Evolutionary conservation across 2,797 vertebrate genomes (phyloP), one percentile per base, ranked within the genome.

Genomic region (Pseudopleuronectes americanus): DNA sequence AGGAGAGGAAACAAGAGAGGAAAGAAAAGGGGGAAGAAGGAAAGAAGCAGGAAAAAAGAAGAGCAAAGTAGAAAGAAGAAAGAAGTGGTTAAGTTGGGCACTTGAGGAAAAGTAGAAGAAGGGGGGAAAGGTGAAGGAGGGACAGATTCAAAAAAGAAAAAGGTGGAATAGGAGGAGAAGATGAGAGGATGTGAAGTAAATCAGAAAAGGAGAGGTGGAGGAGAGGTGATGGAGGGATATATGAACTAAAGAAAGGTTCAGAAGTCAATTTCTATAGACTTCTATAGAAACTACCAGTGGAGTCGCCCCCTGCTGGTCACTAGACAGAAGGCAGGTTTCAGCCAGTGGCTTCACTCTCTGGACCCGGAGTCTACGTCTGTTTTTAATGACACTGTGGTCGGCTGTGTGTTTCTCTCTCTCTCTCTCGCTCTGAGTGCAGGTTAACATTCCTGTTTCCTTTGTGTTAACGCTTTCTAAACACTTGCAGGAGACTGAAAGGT

Each of bases 401-500:
- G 9, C 36, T 38, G 7, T 31, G 28, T 31, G 6, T 28, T 3
- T 36, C 2, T 33, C 8, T 38, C 9, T 55, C 45, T 51, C 21
- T 56, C 51, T 60, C 57, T 58, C 12, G 4, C 62, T 61, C 24
- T 26, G 21, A 73, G 54, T 48, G 47, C 60, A 78, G 60, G 66
- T 84, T 61, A 82, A 84, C 68, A 69, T 64, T 66, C 38, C 57
- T 3, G 45, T 59, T 45, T 75, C 45, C 71, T 83, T 83, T 68
- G 70, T 79, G 76, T 70, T 76, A 84, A 76, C 60, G 68, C 62
- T 63, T 79, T 47, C 71, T 71, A 45, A 45, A 45, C 43, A 45
- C 4, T 12, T 41, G 10, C 14, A 56, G 56, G 63, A 61, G 64
- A 68, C 71, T 59, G 24, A 90, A 88, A 85, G 83, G 86, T 85